A percentile compares a stretch with the other conserved stretches of the same genome.
These are phyloP conservation scores for Synodontis membranacea DNA, from an alignment of 2,113 vertebrate species.

Conservation along the genomic window DNA sequence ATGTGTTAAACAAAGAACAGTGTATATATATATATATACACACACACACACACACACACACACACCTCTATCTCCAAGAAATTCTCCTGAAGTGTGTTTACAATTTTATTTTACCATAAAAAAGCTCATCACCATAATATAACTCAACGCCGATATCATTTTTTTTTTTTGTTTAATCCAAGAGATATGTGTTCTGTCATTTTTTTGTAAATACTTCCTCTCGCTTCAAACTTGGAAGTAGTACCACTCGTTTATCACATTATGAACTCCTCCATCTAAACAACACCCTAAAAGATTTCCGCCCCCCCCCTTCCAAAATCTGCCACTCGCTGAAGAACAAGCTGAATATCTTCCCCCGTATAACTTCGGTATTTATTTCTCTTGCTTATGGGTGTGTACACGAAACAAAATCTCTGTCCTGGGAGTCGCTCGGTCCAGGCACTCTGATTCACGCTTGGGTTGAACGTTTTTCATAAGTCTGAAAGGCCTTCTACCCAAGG, in stretches of 20 bases:
- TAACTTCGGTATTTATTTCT: neutral
- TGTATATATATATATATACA: too few species aligned
- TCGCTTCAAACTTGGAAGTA: neutral
- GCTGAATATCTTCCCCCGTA: neutral
- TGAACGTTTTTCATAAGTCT: constrained; percentile 22
- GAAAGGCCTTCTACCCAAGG: neutral
- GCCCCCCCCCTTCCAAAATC: neutral
- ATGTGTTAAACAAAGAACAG: too few species aligned
- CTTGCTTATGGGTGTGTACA: neutral
- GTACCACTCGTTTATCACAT: neutral
- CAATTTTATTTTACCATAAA: too few species aligned
- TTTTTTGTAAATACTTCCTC: neutral
- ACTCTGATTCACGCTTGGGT: neutral
- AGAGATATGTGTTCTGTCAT: neutral
- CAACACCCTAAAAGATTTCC: neutral
- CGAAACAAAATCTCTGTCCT: neutral
- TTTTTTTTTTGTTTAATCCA: neutral
- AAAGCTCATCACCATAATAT: too few species aligned
- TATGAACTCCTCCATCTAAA: neutral
- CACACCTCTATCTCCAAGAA: neutral
- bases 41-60: too few species aligned
- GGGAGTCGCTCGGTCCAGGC: neutral
- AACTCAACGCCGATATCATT: too few species aligned
- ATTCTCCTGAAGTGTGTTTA: neutral
- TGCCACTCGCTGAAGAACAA: neutral